Evolutionary conservation across 2,797 vertebrate genomes (phyloP).

Genomic region (Crossoptilon crossoptilon): DNA sequence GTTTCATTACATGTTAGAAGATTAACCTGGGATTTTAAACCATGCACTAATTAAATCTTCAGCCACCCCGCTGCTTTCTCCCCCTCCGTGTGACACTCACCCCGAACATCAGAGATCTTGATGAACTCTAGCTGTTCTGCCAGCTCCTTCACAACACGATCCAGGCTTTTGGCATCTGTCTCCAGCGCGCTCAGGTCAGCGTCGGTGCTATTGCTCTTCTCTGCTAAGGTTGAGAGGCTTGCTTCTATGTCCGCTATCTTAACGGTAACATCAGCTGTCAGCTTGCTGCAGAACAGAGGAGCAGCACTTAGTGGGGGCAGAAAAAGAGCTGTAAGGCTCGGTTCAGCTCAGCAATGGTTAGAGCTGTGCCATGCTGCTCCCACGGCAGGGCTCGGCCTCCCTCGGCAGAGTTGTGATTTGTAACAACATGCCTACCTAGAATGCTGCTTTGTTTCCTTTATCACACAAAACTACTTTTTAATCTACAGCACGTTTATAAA

Average conservation of each 20-base stretch:
- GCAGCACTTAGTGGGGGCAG: background rate
- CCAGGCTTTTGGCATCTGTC: slow-evolving; percentile 86
- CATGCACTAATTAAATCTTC: background rate
- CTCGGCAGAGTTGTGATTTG: background rate
- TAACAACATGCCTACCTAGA: slow-evolving; percentile 25
- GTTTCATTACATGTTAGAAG: background rate
- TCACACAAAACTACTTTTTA: slow-evolving; percentile 28
- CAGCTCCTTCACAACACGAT: slow-evolving; percentile 87
- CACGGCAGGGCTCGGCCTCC: background rate
- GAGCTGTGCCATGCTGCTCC: background rate
- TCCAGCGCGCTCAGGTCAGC: slow-evolving; percentile 81
- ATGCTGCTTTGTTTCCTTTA: slow-evolving; percentile 49
- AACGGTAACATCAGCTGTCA: slow-evolving; percentile 85
- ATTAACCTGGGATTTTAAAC: slow-evolving; percentile 20
- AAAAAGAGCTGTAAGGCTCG: background rate
- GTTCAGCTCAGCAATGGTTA: background rate
- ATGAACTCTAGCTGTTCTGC: slow-evolving; percentile 93
- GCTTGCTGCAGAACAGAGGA: slow-evolving; percentile 82
- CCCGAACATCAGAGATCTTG: slow-evolving; percentile 94
- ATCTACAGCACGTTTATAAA: slow-evolving; percentile 56
- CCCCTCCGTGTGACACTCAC: slow-evolving; percentile 75
- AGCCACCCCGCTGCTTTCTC: background rate
- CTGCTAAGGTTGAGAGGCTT: slow-evolving; percentile 78
- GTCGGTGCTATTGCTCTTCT: slow-evolving; percentile 80
- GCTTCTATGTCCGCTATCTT: slow-evolving; percentile 86